These are phyloP conservation scores for Helarctos malayanus DNA, from an alignment of 2,797 vertebrate species.

Conservation along the genomic window DNA sequence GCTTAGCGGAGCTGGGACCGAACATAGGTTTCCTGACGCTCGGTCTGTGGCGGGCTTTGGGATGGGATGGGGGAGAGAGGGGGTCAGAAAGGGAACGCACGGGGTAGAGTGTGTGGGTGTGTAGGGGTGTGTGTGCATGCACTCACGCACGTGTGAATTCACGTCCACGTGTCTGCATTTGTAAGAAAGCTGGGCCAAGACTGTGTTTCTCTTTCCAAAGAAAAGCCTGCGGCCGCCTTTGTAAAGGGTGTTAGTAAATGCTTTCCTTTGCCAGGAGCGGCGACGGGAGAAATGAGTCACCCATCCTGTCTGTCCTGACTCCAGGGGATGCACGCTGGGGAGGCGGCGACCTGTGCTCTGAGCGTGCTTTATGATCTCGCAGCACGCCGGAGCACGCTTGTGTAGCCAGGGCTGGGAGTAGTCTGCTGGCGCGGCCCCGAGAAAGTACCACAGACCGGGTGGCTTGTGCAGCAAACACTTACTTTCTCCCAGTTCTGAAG, in stretches of 20 bases:
- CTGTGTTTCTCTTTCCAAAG: not conserved
- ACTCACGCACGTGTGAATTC: not conserved
- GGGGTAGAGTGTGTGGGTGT: not conserved
- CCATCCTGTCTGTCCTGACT: not conserved
- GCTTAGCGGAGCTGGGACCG: not conserved
- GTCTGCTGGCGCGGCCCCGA: not conserved
- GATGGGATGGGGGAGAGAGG: not conserved
- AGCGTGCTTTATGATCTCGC: not conserved
- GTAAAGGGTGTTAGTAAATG: not conserved
- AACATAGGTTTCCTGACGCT: not conserved
- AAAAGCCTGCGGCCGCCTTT: not conserved
- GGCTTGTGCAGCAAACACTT: not conserved
- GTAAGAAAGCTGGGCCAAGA: not conserved
- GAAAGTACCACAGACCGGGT: not conserved
- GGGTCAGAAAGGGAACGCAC: not conserved
- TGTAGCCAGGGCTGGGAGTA: not conserved
- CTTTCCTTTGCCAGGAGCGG: not conserved
- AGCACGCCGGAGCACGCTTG: not conserved
- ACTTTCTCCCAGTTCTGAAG: not conserved
- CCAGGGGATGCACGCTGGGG: rapidly evolving
- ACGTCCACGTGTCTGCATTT: not conserved
- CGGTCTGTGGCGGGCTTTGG: not conserved
- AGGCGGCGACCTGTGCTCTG: not conserved
- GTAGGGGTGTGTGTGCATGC: not conserved
- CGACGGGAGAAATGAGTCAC: not conserved